phyloP scores from a whole-genome alignment of 2,797 vertebrate species.

The Clarias fuscus region DNA sequence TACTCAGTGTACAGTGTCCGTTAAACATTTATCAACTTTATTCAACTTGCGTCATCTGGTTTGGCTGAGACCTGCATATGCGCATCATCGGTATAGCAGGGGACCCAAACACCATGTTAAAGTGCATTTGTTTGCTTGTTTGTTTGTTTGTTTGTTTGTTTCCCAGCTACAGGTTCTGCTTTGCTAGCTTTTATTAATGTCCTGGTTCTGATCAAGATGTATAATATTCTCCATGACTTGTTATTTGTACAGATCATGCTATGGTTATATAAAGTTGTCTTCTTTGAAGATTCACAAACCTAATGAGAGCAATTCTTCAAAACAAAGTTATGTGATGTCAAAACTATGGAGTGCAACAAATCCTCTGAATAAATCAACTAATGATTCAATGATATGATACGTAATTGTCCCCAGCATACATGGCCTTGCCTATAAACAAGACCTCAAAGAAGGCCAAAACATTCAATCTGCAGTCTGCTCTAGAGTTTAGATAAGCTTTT shows the following conservation, averaged over 20 bases:
- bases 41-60: not conserved
- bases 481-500: slow-evolving; percentile 47
- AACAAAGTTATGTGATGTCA: slow-evolving; percentile 20
- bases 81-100: not conserved
- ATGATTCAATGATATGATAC: slow-evolving; percentile 27
- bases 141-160: not conserved
- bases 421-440: slow-evolving; percentile 31
- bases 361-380: slow-evolving; percentile 44
- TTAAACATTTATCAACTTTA: not conserved
- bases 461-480: slow-evolving; percentile 35
- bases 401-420: slow-evolving; percentile 28
- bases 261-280: slow-evolving; percentile 23
- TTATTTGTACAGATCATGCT: not conserved
- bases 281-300: slow-evolving; percentile 27
- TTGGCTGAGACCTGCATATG: slow-evolving; percentile 8
- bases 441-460: slow-evolving; percentile 40
- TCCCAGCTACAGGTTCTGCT: not conserved
- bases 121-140: not conserved
- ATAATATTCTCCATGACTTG: slow-evolving; percentile 20
- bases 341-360: not conserved
- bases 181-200: not conserved
- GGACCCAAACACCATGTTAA: not conserved
- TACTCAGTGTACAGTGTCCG: not conserved
- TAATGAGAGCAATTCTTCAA: slow-evolving; percentile 2
- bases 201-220: slow-evolving; percentile 8